A percentile compares a stretch with the other conserved stretches of the same genome.
These are phyloP conservation scores for Uropsilus gracilis DNA, from an alignment of 2,113 vertebrate species.

Conservation along the genomic window DNA sequence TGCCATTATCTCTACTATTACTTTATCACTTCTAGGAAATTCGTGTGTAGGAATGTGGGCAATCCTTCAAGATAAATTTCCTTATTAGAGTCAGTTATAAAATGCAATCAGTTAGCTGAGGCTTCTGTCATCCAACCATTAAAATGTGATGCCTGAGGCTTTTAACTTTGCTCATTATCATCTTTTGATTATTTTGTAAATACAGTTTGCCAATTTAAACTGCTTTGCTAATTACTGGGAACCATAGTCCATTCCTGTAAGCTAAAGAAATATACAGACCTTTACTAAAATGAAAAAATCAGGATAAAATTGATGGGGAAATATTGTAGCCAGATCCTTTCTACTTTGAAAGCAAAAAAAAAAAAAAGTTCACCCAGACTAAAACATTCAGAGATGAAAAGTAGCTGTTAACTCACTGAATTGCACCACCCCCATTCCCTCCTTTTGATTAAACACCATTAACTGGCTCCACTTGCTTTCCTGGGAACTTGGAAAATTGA, in stretches of 20 bases:
- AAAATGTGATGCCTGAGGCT: constrained; percentile 57
- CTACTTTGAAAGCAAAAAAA: no score
- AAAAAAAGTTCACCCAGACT: no score
- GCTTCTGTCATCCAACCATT: constrained; percentile 51
- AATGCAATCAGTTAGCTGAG: constrained; percentile 53
- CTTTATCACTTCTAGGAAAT: constrained; percentile 48
- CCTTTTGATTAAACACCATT: no score
- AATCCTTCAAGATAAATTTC: constrained; percentile 62
- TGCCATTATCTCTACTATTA: constrained; percentile 52
- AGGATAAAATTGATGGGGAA: not conserved
- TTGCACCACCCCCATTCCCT: no score
- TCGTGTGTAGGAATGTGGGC: constrained; percentile 28
- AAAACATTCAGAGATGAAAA: no score
- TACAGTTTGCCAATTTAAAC: constrained; percentile 31
- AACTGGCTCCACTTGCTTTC: no score
- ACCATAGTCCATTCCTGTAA: not conserved
- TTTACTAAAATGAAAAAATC: not conserved
- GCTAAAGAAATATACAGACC: not conserved
- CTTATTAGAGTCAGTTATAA: constrained; percentile 59
- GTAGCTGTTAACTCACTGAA: no score
- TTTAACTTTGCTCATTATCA: constrained; percentile 61
- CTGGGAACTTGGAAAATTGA: no score
- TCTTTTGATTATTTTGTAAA: constrained; percentile 66
- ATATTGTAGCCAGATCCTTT: no score
- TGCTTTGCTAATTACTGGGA: constrained; percentile 50